Conservation (phyloP, 2,797 vertebrate species). For the Eidolon dupreanum region DNA sequence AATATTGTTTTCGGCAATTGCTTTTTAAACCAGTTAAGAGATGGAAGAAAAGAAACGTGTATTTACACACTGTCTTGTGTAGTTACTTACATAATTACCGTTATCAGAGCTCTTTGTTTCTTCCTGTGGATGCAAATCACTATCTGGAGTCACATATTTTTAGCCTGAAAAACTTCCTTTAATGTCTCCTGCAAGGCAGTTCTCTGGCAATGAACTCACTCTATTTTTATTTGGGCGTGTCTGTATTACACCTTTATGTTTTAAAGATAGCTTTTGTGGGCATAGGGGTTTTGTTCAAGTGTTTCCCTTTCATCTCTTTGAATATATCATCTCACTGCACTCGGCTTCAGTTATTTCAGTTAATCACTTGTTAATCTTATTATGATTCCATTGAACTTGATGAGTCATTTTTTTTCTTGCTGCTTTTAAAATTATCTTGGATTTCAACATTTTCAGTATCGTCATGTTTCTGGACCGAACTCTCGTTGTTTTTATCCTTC, state of each 20-base stretch:
- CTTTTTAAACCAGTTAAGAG: neutral
- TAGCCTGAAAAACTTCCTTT: neutral
- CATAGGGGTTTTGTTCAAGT: neutral
- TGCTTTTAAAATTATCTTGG: neutral
- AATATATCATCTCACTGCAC: neutral
- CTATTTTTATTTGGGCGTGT: neutral
- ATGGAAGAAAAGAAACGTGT: neutral
- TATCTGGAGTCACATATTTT: neutral
- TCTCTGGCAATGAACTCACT: neutral
- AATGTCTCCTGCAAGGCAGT: neutral
- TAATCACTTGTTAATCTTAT: neutral
- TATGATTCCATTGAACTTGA: neutral
- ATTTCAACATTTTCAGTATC: neutral
- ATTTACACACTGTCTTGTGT: neutral
- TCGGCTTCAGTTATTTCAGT: neutral
- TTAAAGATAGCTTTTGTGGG: neutral
- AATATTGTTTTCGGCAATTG: neutral
- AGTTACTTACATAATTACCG: no score
- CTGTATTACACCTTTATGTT: neutral
- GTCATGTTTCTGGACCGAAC: neutral
- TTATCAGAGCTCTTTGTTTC: neutral
- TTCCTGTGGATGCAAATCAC: neutral
- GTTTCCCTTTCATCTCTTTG: neutral
- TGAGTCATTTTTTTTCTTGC: neutral
- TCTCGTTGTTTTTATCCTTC: neutral